Evolutionary conservation across 2,888 invertebrate genomes (phyloP).

Genomic region (Drepana falcataria): DNA sequence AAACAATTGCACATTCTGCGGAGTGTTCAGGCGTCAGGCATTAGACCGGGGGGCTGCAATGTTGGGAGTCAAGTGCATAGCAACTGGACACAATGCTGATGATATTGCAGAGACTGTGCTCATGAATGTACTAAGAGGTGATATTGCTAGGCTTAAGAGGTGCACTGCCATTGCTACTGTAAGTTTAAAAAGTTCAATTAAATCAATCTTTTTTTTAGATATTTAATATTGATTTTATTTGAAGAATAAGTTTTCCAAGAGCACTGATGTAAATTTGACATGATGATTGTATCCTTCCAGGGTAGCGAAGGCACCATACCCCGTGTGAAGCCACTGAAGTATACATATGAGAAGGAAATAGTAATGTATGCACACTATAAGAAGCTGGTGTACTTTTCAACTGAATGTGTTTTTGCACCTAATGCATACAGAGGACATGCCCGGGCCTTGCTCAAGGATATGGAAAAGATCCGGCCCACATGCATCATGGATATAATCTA

Average conservation of each 20-base stretch:
- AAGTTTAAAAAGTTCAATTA: conserved; percentile 32
- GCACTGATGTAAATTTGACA: neutral
- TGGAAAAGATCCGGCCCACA: conserved; percentile 95
- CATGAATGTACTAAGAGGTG: conserved; percentile 98
- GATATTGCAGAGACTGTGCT: conserved; percentile 99
- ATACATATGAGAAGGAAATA: conserved; percentile 99
- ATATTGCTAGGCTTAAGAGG: conserved; percentile 93
- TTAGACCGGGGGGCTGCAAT: conserved; percentile 95
- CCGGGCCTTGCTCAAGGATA: conserved; percentile 92
- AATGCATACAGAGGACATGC: conserved; percentile 98
- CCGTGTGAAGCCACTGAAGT: conserved; percentile 96
- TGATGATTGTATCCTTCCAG: conserved; percentile 46
- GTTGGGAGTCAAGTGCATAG: conserved; percentile 93
- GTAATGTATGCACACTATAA: conserved; percentile 99
- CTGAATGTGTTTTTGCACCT: conserved; percentile 98
- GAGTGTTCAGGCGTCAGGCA: conserved; percentile 97
- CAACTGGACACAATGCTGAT: conserved; percentile 97
- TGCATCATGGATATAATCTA: conserved; percentile 96
- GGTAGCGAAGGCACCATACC: conserved; percentile 90
- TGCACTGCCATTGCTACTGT: conserved; percentile 95
- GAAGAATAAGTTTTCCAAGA: too few relatives aligned
- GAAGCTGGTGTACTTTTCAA: conserved; percentile 97
- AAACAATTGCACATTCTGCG: conserved; percentile 98
- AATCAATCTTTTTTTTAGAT: neutral
- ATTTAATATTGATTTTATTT: too few relatives aligned